A percentile compares a stretch with the other conserved stretches of the same genome.
Evolutionary conservation across 2,888 invertebrate species (phyloP).

Genomic region (Elysia crispata): DNA sequence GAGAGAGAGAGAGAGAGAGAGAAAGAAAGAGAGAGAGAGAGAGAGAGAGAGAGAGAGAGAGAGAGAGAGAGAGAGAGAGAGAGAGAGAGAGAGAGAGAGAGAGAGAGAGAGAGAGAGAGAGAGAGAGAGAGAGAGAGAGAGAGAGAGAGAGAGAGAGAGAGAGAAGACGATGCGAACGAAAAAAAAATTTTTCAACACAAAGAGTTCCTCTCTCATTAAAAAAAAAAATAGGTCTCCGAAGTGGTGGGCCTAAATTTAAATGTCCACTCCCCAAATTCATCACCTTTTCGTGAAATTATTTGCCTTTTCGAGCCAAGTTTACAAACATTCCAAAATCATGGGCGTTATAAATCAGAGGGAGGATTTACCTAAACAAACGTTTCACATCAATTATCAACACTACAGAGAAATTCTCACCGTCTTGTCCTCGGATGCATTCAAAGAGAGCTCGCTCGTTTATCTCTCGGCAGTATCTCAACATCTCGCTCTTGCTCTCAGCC

Average conservation of each 20-base stretch:
- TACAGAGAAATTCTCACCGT: slow-evolving; percentile 53
- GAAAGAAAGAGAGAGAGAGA: slow-evolving; percentile 1
- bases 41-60: not conserved
- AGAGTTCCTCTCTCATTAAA: too few relatives aligned
- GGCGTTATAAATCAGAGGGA: too few relatives aligned
- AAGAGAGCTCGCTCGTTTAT: slow-evolving; percentile 57
- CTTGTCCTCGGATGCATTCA: slow-evolving; percentile 60
- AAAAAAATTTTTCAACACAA: too few relatives aligned
- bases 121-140: slow-evolving; percentile 26
- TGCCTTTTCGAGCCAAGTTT: too few relatives aligned
- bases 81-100: slow-evolving; percentile 1
- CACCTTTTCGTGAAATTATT: too few relatives aligned
- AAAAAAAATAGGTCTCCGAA: too few relatives aligned
- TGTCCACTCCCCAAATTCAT: too few relatives aligned
- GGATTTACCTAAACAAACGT: not conserved
- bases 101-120: not conserved
- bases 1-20: slow-evolving; percentile 6
- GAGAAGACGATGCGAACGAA: too few relatives aligned
- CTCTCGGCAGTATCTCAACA: slow-evolving; percentile 55
- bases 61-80: not conserved
- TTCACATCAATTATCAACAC: not conserved
- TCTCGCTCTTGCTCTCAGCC: slow-evolving; percentile 55
- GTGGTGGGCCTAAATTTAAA: too few relatives aligned
- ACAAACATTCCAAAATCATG: too few relatives aligned
- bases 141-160: slow-evolving; percentile 28